A percentile compares a stretch with the other conserved stretches of the same genome.
Evolutionary conservation across 2,888 invertebrate genomes (phyloP).

Genomic region (Auanema sp.): DNA sequence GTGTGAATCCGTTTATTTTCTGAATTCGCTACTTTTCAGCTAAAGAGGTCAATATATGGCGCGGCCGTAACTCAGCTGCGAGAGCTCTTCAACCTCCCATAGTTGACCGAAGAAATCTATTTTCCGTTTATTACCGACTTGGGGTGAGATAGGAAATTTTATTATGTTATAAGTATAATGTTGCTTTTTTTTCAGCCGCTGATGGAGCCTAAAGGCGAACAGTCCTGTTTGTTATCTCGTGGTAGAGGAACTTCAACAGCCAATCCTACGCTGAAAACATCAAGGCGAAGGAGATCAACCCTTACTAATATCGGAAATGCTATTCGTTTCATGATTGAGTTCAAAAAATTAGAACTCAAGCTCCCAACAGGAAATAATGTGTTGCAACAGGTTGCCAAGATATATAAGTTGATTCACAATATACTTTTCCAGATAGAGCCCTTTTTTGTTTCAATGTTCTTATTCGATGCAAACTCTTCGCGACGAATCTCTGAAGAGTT

Average conservation of each 20-base stretch:
- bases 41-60: constrained; percentile 46
- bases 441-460: constrained; percentile 83
- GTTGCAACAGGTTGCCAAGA: constrained; percentile 20
- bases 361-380: constrained; percentile 21
- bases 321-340: constrained; percentile 29
- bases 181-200: not conserved
- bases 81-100: constrained; percentile 59
- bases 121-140: constrained; percentile 52
- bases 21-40: constrained; percentile 28
- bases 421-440: constrained; percentile 77
- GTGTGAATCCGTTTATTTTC: constrained; percentile 1
- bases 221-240: not conserved
- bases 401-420: not conserved
- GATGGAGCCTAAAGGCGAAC: not conserved
- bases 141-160: constrained; percentile 10
- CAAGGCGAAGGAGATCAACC: not conserved
- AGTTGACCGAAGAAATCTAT: constrained; percentile 58
- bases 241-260: not conserved
- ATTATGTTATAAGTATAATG: not conserved
- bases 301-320: not conserved
- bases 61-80: constrained; percentile 54
- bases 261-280: not conserved
- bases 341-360: constrained; percentile 22
- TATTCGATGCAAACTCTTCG: constrained; percentile 77
- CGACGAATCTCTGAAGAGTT: constrained; percentile 56